These are phyloP conservation scores for Ypsolopha scabrella DNA, from an alignment of 2,888 invertebrate species.

Conservation along the genomic window DNA sequence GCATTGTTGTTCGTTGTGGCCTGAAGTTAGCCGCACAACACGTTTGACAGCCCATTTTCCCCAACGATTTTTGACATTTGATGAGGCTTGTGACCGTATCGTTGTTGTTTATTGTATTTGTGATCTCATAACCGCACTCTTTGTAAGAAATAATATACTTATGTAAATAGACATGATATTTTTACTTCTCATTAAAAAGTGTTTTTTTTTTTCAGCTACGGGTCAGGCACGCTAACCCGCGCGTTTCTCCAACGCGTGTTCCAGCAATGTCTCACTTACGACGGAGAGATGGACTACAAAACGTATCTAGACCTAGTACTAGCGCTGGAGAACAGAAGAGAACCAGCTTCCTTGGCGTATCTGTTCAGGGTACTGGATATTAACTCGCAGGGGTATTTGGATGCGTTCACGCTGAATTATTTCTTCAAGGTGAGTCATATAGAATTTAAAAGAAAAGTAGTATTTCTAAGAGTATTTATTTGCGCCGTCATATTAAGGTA, in stretches of 20 bases:
- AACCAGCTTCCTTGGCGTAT: conserved; percentile 92
- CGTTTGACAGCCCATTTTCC: too few species aligned
- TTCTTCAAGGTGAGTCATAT: conserved; percentile 80
- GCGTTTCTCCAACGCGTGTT: conserved; percentile 94
- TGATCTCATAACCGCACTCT: too few species aligned
- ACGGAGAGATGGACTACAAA: conserved; percentile 97
- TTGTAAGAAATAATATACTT: too few species aligned
- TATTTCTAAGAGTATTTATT: too few species aligned
- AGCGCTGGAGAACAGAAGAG: conserved; percentile 91
- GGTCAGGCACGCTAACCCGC: conserved; percentile 90
- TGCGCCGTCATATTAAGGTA: too few species aligned
- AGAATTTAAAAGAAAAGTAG: too few species aligned
- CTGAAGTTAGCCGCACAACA: too few species aligned
- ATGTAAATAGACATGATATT: too few species aligned
- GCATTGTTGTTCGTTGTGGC: too few species aligned
- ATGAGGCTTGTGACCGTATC: too few species aligned
- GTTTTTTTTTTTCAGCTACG: conserved; percentile 70
- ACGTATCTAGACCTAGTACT: conserved; percentile 95
- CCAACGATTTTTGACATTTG: too few species aligned
- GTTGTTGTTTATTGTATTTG: too few species aligned
- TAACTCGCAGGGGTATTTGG: conserved; percentile 87
- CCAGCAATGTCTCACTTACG: conserved; percentile 95
- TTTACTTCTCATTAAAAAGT: neutral
- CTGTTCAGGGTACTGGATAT: conserved; percentile 93
- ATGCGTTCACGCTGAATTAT: conserved; percentile 91